phyloP scores from a whole-genome alignment of 2,113 vertebrate genomes.

The Eira barbara region DNA sequence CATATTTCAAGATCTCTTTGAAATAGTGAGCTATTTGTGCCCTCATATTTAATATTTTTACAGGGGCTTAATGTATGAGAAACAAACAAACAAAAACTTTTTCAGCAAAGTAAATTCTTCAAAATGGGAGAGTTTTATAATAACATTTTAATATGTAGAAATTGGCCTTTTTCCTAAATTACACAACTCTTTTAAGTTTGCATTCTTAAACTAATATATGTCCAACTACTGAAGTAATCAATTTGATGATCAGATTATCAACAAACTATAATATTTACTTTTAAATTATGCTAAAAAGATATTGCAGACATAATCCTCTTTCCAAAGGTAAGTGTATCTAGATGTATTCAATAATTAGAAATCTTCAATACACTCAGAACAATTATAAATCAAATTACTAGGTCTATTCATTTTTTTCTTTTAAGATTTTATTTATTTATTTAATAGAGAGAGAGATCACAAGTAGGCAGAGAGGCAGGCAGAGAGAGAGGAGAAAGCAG shows the following conservation, averaged over 20 bases:
- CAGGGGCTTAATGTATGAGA: not conserved
- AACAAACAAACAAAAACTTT: not conserved
- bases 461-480: no score
- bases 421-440: no score
- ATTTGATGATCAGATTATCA: not conserved
- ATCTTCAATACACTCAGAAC: not conserved
- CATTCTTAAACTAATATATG: not conserved
- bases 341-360: not conserved
- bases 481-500: no score
- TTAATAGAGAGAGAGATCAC: no score
- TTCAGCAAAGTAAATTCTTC: not conserved
- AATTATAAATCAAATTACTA: not conserved
- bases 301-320: not conserved
- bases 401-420: not conserved
- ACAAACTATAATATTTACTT: not conserved
- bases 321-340: not conserved
- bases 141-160: not conserved
- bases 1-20: not conserved
- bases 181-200: not conserved
- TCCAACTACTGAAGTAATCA: not conserved
- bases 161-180: not conserved
- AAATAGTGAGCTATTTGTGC: not conserved
- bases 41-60: not conserved
- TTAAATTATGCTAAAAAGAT: not conserved
- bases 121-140: not conserved